These are phyloP conservation scores for Capitulum mitella DNA, from an alignment of 2,888 invertebrate genomes.

Conservation along the genomic window DNA sequence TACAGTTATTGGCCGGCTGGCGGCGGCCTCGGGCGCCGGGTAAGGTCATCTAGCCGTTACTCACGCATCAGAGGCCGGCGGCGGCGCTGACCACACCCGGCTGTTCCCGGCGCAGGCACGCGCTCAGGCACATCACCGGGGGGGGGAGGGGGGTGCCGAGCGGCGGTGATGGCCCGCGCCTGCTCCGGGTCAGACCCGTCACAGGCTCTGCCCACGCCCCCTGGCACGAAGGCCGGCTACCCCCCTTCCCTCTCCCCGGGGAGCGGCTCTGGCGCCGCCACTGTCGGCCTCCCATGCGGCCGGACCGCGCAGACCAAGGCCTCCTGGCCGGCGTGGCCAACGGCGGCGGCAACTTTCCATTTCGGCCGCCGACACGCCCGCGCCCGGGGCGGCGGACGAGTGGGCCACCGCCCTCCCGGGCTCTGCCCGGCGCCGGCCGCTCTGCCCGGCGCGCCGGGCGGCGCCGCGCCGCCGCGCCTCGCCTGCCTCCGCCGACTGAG, in stretches of 20 bases:
- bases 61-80: neutral
- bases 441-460: neutral
- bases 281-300: neutral
- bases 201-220: too few relatives aligned
- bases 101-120: neutral
- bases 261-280: neutral
- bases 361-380: constrained; percentile 21
- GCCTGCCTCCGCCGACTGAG: too few relatives aligned
- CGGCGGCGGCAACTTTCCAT: constrained; percentile 13
- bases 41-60: neutral
- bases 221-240: too few relatives aligned
- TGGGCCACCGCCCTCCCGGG: neutral
- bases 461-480: neutral
- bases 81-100: neutral
- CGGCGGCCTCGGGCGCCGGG: too few relatives aligned
- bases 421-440: neutral
- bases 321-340: neutral
- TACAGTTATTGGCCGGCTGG: neutral
- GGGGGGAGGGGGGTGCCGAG: too few relatives aligned
- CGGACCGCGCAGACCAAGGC: neutral
- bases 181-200: too few relatives aligned
- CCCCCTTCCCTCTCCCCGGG: neutral
- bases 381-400: neutral
- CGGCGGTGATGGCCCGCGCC: too few relatives aligned
- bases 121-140: neutral